Conservation (phyloP, 1,140 invertebrate species). For the Bombus breviceps region DNA sequence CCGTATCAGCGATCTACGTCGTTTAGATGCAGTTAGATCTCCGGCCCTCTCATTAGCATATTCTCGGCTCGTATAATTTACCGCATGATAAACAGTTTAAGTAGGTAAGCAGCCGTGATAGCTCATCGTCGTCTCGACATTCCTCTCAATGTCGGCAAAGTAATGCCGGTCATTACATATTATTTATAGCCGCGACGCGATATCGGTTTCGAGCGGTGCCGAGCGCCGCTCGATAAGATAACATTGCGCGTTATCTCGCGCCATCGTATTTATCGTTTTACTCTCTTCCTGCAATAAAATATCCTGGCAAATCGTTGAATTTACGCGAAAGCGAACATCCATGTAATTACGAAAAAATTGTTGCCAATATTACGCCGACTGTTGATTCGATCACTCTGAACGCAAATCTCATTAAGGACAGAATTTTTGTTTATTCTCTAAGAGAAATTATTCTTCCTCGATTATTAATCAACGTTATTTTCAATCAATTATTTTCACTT, state of each 20-base stretch:
- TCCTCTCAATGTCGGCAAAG: slow-evolving; percentile 53
- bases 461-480: no score
- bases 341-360: no score
- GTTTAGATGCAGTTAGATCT: slow-evolving; percentile 54
- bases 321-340: background rate
- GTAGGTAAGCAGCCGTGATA: slow-evolving; percentile 46
- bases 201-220: slow-evolving; percentile 5
- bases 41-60: slow-evolving; percentile 44
- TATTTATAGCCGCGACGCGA: slow-evolving; percentile 22
- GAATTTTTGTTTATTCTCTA: background rate
- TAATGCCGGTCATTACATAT: slow-evolving; percentile 33
- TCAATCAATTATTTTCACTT: no score
- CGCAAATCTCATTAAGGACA: background rate
- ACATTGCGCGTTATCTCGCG: background rate
- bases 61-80: slow-evolving; percentile 54
- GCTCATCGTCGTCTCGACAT: slow-evolving; percentile 48
- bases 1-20: slow-evolving; percentile 53
- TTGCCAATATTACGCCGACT: no score
- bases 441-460: background rate
- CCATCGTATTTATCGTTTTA: background rate
- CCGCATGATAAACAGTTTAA: slow-evolving; percentile 55
- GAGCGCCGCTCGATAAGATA: background rate
- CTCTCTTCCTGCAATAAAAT: background rate
- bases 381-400: background rate
- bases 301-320: background rate